These are phyloP conservation scores for Rattus norvegicus DNA, from an alignment of 2,113 vertebrate genomes.

Conservation along the genomic window GRCr8 NC_086032.1:63444001-63444500, in stretches of 20 bases:
- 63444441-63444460: neutral
- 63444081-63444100: neutral
- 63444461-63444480: constrained; percentile 3
- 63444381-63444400: neutral
- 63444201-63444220: neutral
- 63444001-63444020: neutral
- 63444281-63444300: neutral
- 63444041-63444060: neutral
- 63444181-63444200: neutral
- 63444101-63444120: neutral
- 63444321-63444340: neutral
- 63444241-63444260: neutral
- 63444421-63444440: neutral
- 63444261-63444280: neutral
- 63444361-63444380: neutral
- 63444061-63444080: neutral
- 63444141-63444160: neutral
- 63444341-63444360: neutral
- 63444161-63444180: neutral
- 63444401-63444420: neutral
- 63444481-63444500: constrained; percentile 16
- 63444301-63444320: neutral
- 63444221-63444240: neutral
- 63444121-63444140: neutral
- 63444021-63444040: neutral